phyloP scores from a whole-genome alignment of 2,888 invertebrate species.

The Caradrina clavipalpis region DNA sequence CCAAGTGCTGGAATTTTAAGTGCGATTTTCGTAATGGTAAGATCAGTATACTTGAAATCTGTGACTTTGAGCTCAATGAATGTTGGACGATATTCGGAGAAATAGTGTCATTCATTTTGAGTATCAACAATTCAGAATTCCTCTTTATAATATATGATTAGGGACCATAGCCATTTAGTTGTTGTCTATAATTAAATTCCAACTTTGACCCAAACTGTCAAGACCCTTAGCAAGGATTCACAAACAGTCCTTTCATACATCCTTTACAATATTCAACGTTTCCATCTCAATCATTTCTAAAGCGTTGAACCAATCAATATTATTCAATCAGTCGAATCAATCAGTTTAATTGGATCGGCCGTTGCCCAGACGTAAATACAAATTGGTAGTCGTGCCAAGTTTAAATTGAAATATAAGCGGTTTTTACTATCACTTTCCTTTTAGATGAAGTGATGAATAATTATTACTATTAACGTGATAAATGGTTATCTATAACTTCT shows the following conservation, averaged over 20 bases:
- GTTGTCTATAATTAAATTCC: constrained; percentile 4
- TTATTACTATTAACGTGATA: constrained; percentile 38
- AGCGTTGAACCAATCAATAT: constrained; percentile 52
- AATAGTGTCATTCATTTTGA: background rate
- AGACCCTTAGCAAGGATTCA: background rate
- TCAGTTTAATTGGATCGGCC: constrained; percentile 52
- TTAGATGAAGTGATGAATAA: constrained; percentile 33
- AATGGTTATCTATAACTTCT: constrained; percentile 28
- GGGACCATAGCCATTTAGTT: background rate
- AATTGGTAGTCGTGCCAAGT: constrained; percentile 56
- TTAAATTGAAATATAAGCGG: constrained; percentile 56
- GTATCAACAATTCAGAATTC: background rate
- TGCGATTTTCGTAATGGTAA: background rate
- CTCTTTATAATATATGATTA: background rate
- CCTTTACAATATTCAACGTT: constrained; percentile 21
- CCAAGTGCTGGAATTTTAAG: background rate
- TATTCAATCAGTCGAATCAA: constrained; percentile 56
- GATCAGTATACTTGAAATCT: too few species aligned
- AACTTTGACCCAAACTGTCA: constrained; percentile 7
- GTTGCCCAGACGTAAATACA: constrained; percentile 45
- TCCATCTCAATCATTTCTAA: constrained; percentile 31
- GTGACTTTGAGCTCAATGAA: background rate
- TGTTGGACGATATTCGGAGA: background rate
- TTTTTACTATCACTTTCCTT: constrained; percentile 48
- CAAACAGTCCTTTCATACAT: constrained; percentile 8